Conservation (phyloP, 1,140 invertebrate species). For the Samia ricini region DNA sequence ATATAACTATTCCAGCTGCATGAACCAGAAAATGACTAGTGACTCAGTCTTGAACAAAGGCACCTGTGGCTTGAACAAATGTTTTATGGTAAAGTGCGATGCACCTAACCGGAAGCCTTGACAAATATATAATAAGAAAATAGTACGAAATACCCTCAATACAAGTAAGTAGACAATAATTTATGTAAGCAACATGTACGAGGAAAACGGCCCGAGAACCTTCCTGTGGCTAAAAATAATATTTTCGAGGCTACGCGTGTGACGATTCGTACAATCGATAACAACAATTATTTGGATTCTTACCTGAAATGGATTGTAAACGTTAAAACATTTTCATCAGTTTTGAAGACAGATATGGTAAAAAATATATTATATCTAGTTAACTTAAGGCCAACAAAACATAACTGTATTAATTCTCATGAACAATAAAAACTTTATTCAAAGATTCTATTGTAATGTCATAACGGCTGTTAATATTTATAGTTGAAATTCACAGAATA, state of each 20-base stretch:
- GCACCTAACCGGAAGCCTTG: neutral
- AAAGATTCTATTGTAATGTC: too few relatives aligned
- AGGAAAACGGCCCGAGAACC: slow-evolving; percentile 64
- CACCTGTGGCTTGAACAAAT: too few relatives aligned
- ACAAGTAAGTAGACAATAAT: slow-evolving; percentile 27
- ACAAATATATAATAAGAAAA: neutral
- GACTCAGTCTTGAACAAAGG: neutral
- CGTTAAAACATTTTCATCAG: neutral
- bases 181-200: slow-evolving; percentile 43
- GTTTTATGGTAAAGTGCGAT: neutral
- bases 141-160: slow-evolving; percentile 25
- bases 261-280: slow-evolving; percentile 31
- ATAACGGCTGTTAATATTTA: too few relatives aligned
- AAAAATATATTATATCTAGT: too few relatives aligned
- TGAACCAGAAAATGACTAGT: slow-evolving; percentile 1
- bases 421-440: too few relatives aligned
- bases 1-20: slow-evolving; percentile 21
- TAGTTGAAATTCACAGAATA: too few relatives aligned
- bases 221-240: slow-evolving; percentile 71
- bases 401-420: too few relatives aligned
- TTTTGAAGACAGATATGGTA: neutral
- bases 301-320: neutral
- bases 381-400: too few relatives aligned
- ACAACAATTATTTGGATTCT: neutral
- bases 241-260: slow-evolving; percentile 63